phyloP scores from a whole-genome alignment of 2,797 vertebrate species.

The Lagocephalus sceleratus region DNA sequence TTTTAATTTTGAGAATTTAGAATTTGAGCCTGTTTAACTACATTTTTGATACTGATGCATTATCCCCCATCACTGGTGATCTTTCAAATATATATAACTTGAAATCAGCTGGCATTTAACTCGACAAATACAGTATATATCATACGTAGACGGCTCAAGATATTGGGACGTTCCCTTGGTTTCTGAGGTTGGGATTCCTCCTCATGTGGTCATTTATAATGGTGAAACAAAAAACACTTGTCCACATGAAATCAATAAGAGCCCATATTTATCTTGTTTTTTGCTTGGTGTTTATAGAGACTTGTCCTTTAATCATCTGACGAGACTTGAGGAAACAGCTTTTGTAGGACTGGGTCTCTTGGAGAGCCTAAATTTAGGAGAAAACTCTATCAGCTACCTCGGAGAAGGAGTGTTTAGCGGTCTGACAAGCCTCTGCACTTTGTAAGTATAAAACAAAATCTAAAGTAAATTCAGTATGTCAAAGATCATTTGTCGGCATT shows the following conservation, averaged over 20 bases:
- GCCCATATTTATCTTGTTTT: slow-evolving; percentile 2
- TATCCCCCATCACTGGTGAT: neutral
- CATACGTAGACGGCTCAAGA: too few relatives aligned
- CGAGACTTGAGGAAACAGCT: slow-evolving; percentile 89
- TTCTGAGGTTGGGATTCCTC: too few relatives aligned
- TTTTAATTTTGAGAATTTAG: too few relatives aligned
- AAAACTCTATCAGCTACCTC: slow-evolving; percentile 90
- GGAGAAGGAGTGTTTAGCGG: slow-evolving; percentile 90
- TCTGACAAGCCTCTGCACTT: slow-evolving; percentile 82
- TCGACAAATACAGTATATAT: too few relatives aligned
- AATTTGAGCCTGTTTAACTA: too few relatives aligned
- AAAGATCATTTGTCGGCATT: neutral
- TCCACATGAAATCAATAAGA: neutral
- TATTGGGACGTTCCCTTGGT: too few relatives aligned
- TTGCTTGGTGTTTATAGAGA: slow-evolving; percentile 75
- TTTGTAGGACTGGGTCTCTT: slow-evolving; percentile 87
- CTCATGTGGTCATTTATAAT: too few relatives aligned
- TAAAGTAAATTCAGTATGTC: neutral
- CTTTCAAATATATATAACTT: too few relatives aligned
- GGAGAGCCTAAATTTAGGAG: slow-evolving; percentile 89
- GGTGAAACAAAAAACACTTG: too few relatives aligned
- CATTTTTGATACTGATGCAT: neutral
- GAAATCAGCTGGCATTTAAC: too few relatives aligned
- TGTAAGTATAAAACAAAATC: slow-evolving; percentile 80
- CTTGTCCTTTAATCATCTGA: slow-evolving; percentile 91